Percentiles rank a stretch among this genome's conserved stretches.
These are phyloP conservation scores for Plectropomus leopardus DNA, from an alignment of 2,113 vertebrate species.

Conservation along the genomic window DNA sequence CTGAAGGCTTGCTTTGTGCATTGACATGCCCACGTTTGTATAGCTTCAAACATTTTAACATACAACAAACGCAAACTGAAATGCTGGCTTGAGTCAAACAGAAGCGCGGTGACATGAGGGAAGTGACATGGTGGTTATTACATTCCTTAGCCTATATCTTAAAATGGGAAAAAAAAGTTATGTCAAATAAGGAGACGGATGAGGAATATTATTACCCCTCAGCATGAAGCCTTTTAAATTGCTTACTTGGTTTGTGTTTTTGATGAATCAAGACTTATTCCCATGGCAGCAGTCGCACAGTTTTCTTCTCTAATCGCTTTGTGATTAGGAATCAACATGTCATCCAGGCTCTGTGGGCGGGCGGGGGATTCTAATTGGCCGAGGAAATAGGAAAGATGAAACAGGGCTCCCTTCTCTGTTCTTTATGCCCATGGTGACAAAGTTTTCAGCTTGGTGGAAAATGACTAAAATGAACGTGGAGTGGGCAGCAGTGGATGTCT, in stretches of 20 bases:
- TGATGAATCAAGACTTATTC: constrained; percentile 27
- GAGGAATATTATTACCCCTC: not conserved
- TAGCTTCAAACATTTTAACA: constrained; percentile 24
- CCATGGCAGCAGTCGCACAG: constrained; percentile 20
- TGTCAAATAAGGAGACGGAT: not conserved
- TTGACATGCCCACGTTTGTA: not conserved
- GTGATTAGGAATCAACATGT: constrained; percentile 40
- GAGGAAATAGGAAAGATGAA: constrained; percentile 24
- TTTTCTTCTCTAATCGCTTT: constrained; percentile 35
- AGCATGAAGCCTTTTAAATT: not conserved
- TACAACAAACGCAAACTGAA: constrained; percentile 18
- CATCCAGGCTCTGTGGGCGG: constrained; percentile 32
- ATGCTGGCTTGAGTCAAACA: constrained; percentile 31
- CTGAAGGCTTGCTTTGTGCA: not conserved
- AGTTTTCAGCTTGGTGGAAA: constrained; percentile 36
- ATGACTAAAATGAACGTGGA: not conserved
- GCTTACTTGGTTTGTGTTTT: not conserved
- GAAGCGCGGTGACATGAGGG: constrained; percentile 19
- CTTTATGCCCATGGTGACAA: constrained; percentile 14
- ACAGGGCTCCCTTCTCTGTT: constrained; percentile 24
- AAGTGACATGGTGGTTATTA: not conserved
- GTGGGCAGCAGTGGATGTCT: constrained; percentile 5
- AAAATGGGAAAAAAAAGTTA: not conserved
- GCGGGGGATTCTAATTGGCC: constrained; percentile 41
- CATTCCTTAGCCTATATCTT: not conserved